Percentiles rank a stretch among this genome's conserved stretches.
Evolutionary conservation across 2,113 vertebrate genomes (phyloP).

Genomic region (Misgurnus mizolepis): DNA sequence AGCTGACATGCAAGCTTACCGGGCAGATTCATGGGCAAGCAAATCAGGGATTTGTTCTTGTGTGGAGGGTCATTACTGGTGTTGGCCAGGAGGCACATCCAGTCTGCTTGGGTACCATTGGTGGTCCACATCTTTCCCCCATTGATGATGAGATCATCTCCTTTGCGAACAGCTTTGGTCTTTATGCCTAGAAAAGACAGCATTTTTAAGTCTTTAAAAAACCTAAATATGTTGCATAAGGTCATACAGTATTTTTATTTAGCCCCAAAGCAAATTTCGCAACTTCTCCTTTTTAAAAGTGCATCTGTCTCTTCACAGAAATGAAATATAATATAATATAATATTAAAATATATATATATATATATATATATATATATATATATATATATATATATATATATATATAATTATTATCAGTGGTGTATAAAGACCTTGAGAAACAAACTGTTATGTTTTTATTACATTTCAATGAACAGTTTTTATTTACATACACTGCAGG

Average conservation of each 20-base stretch:
- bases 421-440: no score
- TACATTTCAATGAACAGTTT: no score
- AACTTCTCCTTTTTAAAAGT: no score
- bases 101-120: conserved; percentile 76
- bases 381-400: no score
- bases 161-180: conserved; percentile 79
- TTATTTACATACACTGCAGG: no score
- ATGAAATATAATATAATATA: no score
- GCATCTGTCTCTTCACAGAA: no score
- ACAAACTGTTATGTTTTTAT: no score
- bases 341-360: no score
- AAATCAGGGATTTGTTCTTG: conserved; percentile 83
- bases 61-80: conserved; percentile 75
- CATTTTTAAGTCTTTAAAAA: not conserved
- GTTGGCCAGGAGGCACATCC: conserved; percentile 83
- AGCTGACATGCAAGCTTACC: conserved; percentile 63
- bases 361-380: no score
- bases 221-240: no score
- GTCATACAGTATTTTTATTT: not conserved
- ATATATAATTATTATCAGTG: no score
- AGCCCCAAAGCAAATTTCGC: not conserved
- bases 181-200: conserved; percentile 70
- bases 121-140: conserved; percentile 86
- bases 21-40: conserved; percentile 80
- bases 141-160: conserved; percentile 78